A percentile compares a stretch with the other conserved stretches of the same genome.
Conservation (phyloP, 2,113 vertebrate species). For the Otocyon megalotis region DNA sequence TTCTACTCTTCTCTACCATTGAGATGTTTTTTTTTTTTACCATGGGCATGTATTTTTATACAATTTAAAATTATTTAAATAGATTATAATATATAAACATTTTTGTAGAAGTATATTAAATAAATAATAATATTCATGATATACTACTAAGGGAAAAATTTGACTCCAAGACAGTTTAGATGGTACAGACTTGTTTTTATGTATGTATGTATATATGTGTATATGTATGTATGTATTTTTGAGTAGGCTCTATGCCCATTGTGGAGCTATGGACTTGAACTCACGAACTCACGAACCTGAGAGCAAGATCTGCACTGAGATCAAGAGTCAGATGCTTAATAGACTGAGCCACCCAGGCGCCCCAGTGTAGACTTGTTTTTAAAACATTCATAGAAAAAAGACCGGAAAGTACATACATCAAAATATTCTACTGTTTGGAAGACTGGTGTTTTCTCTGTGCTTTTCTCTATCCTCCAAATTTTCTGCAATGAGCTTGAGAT, state of each 20-base stretch:
- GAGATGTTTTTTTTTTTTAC: not conserved
- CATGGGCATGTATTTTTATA: not conserved
- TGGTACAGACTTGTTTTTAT: not conserved
- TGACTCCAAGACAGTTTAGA: not conserved
- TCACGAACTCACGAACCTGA: not conserved
- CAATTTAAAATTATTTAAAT: constrained; percentile 32
- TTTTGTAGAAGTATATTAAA: constrained; percentile 16
- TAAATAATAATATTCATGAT: not conserved
- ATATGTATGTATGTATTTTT: not conserved
- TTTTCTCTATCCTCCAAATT: not conserved
- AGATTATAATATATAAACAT: not conserved
- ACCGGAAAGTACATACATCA: not conserved
- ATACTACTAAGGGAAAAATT: not conserved
- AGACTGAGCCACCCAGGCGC: not conserved
- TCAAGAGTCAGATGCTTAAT: not conserved
- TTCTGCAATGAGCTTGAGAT: not conserved
- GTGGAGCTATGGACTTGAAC: not conserved
- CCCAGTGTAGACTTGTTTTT: not conserved
- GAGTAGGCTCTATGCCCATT: not conserved
- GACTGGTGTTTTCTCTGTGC: not conserved
- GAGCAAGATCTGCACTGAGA: not conserved
- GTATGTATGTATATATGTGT: not conserved
- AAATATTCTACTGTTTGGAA: not conserved
- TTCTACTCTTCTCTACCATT: not conserved
- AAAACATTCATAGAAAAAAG: not conserved